phyloP scores from a whole-genome alignment of 2,113 vertebrate genomes.

The Bubo bubo region DNA sequence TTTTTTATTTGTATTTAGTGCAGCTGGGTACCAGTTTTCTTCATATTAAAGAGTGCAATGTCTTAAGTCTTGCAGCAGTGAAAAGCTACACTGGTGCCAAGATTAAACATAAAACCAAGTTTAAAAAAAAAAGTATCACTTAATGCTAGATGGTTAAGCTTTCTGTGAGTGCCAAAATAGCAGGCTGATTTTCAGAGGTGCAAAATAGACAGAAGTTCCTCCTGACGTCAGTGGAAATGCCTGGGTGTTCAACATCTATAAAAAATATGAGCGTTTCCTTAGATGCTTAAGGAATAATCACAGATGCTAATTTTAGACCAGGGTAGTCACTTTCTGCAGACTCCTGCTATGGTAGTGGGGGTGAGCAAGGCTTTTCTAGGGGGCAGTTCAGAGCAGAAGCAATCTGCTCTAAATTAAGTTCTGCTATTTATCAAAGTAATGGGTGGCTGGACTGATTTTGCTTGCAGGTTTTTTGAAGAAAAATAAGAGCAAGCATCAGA shows the following conservation, averaged over 20 bases:
- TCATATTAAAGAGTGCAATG: neutral
- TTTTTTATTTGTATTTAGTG: neutral
- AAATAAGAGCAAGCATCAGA: neutral
- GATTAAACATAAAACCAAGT: neutral
- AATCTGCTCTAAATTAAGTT: neutral
- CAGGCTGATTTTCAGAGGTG: conserved; percentile 36
- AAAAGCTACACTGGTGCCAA: neutral
- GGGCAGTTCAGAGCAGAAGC: neutral
- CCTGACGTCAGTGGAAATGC: conserved; percentile 59
- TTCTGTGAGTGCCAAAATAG: conserved; percentile 3
- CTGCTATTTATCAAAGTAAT: neutral
- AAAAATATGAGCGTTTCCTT: conserved; percentile 48
- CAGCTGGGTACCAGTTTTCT: neutral
- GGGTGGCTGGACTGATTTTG: neutral
- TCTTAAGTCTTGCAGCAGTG: neutral
- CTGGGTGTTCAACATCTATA: conserved; percentile 39
- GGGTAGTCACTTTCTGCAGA: neutral
- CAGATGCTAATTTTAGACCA: conserved; percentile 22
- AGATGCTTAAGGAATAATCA: conserved; percentile 45
- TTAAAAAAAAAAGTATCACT: neutral
- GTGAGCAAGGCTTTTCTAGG: neutral
- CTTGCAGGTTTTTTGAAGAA: neutral
- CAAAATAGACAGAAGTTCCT: conserved; percentile 39
- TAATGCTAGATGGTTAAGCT: neutral
- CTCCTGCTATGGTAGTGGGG: conserved; percentile 30